Evolutionary conservation across 2,888 invertebrate genomes (phyloP).

Genomic region (Abrostola triplasia): DNA sequence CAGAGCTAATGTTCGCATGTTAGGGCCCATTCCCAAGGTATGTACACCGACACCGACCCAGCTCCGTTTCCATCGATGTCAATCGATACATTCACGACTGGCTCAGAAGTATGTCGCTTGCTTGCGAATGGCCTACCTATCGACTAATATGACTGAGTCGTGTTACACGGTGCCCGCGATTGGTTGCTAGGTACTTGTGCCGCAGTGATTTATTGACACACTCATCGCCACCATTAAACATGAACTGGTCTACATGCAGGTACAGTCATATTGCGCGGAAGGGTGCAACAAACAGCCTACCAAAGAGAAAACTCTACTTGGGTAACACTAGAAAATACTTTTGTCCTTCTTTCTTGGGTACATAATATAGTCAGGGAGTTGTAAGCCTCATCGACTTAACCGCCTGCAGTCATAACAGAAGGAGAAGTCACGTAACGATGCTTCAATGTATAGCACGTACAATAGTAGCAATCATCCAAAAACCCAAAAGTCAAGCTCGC

Average conservation of each 20-base stretch:
- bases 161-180: conserved; percentile 33
- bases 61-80: conserved; percentile 71
- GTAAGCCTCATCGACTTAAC: too few species aligned
- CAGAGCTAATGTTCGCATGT: conserved; percentile 45
- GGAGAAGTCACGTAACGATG: too few species aligned
- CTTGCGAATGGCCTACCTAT: conserved; percentile 54
- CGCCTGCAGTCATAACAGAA: too few species aligned
- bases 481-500: too few species aligned
- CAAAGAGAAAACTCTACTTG: too few species aligned
- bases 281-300: too few species aligned
- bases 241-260: conserved; percentile 9
- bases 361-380: too few species aligned
- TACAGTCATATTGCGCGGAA: conserved; percentile 10
- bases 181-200: conserved; percentile 8
- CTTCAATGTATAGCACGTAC: too few species aligned
- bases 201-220: conserved; percentile 42
- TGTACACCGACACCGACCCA: conserved; percentile 56
- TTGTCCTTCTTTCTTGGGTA: too few species aligned
- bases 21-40: conserved; percentile 57
- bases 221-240: conserved; percentile 21
- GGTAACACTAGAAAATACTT: too few species aligned
- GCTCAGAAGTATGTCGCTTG: conserved; percentile 66
- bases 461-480: too few species aligned
- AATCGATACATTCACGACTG: conserved; percentile 67
- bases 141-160: conserved; percentile 50